These are phyloP conservation scores for Phlogophora meticulosa DNA, from an alignment of 2,888 invertebrate species.

Conservation along the genomic window DNA sequence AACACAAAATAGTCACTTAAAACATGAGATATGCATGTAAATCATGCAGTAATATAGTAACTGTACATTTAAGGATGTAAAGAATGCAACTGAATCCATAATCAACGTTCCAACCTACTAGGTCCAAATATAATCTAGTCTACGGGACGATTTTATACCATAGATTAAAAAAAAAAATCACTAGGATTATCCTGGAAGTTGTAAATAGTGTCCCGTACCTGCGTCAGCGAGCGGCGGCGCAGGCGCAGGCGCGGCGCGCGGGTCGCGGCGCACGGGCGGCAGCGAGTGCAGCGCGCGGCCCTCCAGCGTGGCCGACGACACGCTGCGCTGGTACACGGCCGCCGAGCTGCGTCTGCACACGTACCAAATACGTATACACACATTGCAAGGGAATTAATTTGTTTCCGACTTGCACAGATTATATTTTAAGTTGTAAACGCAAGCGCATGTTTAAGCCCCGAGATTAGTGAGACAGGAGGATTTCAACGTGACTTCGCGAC, in stretches of 20 bases:
- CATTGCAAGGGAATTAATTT: background rate
- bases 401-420: background rate
- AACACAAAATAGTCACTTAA: too few species aligned
- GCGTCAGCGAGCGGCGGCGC: slow-evolving; percentile 4
- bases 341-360: slow-evolving; percentile 80
- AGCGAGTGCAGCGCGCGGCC: slow-evolving; percentile 86
- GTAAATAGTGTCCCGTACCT: slow-evolving; percentile 35
- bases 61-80: background rate
- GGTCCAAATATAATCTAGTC: background rate
- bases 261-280: slow-evolving; percentile 75
- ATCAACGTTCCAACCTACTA: background rate
- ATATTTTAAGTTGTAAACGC: background rate
- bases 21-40: too few species aligned
- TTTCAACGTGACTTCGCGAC: too few species aligned
- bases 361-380: too few species aligned
- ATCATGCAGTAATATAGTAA: too few species aligned
- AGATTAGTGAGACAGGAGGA: too few species aligned
- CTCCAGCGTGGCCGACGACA: slow-evolving; percentile 83
- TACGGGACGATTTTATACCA: too few species aligned
- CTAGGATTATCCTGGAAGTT: too few species aligned
- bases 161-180: too few species aligned
- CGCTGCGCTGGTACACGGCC: slow-evolving; percentile 86
- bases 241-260: slow-evolving; percentile 32
- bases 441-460: too few species aligned
- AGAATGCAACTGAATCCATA: background rate